Evolutionary conservation across 92 coral and sea anemone genomes (phyloP).

Genomic region (Porites evermanni): DNA sequence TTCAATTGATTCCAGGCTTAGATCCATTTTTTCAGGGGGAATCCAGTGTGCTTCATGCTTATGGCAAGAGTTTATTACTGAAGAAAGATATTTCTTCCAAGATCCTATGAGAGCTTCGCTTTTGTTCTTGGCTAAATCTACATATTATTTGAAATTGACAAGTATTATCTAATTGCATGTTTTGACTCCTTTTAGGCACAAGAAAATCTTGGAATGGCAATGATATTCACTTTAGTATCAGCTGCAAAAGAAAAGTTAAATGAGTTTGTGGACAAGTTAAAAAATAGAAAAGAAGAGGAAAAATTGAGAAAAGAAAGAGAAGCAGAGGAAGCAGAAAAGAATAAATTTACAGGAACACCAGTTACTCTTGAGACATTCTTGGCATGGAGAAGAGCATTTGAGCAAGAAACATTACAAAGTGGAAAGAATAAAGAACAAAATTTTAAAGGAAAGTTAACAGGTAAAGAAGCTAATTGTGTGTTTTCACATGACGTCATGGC

Average conservation of each 20-base stretch:
- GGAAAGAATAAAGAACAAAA: conserved; percentile 57
- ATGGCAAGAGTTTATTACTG: too few species aligned
- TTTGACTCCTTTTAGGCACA: conserved; percentile 65
- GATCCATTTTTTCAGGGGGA: too few species aligned
- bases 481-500: too few species aligned
- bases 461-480: conserved; percentile 32
- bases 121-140: too few species aligned
- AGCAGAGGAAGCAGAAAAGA: conserved; percentile 85
- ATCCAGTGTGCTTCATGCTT: too few species aligned
- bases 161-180: not conserved
- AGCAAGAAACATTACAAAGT: conserved; percentile 67
- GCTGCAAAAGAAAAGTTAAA: conserved; percentile 91
- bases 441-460: conserved; percentile 88
- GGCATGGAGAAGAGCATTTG: conserved; percentile 89
- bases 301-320: conserved; percentile 72
- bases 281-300: conserved; percentile 77
- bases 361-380: conserved; percentile 86
- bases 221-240: conserved; percentile 94
- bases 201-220: conserved; percentile 97
- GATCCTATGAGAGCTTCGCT: not conserved
- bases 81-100: too few species aligned
- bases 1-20: too few species aligned
- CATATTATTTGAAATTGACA: not conserved
- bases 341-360: conserved; percentile 89
- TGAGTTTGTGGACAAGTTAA: conserved; percentile 72